A percentile compares a stretch with the other conserved stretches of the same genome.
Conservation (phyloP, 2,888 invertebrate genomes). For the Chaetogeoica ovagalla region DNA sequence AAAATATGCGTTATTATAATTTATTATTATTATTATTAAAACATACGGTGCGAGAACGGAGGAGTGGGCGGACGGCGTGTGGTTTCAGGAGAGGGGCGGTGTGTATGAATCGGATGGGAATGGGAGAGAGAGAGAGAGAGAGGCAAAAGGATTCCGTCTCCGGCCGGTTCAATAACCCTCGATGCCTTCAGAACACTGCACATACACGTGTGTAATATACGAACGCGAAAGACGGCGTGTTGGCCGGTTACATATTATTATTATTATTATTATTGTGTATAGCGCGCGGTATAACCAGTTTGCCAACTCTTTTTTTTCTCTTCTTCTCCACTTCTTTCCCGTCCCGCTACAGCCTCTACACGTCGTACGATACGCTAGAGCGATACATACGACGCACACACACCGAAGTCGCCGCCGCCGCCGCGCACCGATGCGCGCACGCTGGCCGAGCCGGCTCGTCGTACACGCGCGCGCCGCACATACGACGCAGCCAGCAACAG, state of each 20-base stretch:
- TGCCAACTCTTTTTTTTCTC: slow-evolving; percentile 39
- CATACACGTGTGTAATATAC: not conserved
- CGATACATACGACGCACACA: too few relatives aligned
- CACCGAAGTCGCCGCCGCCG: too few relatives aligned
- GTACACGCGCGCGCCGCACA: not conserved
- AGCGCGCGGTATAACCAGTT: slow-evolving; percentile 47
- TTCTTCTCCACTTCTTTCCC: not conserved
- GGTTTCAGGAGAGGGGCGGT: too few relatives aligned
- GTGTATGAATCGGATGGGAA: too few relatives aligned
- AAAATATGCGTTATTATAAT: too few relatives aligned
- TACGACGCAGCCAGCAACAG: not conserved
- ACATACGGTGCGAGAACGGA: too few relatives aligned
- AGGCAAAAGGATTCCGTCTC: slow-evolving; percentile 32
- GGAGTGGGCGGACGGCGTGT: too few relatives aligned
- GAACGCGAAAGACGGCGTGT: not conserved
- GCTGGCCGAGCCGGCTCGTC: slow-evolving; percentile 7
- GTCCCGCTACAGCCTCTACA: slow-evolving; percentile 20
- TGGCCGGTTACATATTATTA: too few relatives aligned
- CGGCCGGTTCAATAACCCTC: slow-evolving; percentile 50
- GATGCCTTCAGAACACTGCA: slow-evolving; percentile 7
- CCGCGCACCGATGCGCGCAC: not conserved
- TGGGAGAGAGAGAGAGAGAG: too few relatives aligned
- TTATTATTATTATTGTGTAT: too few relatives aligned
- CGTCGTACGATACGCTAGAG: too few relatives aligned
- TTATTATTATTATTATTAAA: too few relatives aligned